Evolutionary conservation across 2,113 vertebrate genomes (phyloP), one percentile per base, ranked within the genome.

Genomic region (Nibea coibor): DNA sequence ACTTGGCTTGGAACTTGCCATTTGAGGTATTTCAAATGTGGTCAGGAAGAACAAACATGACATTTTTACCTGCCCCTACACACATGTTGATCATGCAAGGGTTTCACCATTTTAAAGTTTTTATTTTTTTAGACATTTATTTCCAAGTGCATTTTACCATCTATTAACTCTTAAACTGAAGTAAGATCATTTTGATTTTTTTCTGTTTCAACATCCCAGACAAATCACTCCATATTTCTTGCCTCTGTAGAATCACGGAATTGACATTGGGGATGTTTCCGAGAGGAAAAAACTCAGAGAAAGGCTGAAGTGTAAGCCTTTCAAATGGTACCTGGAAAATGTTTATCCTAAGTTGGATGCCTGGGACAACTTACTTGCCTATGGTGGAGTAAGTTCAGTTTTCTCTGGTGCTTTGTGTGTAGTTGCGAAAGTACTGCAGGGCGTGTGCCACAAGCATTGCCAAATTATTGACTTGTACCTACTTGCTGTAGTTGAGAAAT

Each of bases 321-420:
- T 99, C 88, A 96, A 97, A 90, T 99, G 97, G 97, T 98, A 98
- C 84, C 84, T 99, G 92, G 97, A 99, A 65, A 97, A 98, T 0
- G 96, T 99, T 42, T 98, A 97, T 80, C 96, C 97, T 0, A 92
- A 95, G 87, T 91, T 99, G 95, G 83, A 92, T 28, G 66, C 85
- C 16, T 72, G 51, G 67, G 77, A 88, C 4, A 48, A 90, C 67
- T 10, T 91, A 2, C 2, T 90, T 4, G 91, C 24, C 1, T 94
- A 93, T 51, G 94, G 94, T 71, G 92, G 56, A 39, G 94, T 95
- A 69, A 82, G 91, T 70, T n/a, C 28, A 14, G 16, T 39, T 62
- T 56, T 11, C 57, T n/a, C 0, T 31, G 0, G 0, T 28, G 50
- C 24, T 66, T 26, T 26, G 14, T 43, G 7, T 0, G 10, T 72